Base-by-base conservation (phyloP, 2,888 invertebrate genomes). In the Hypselothyrea guttata region DNA sequence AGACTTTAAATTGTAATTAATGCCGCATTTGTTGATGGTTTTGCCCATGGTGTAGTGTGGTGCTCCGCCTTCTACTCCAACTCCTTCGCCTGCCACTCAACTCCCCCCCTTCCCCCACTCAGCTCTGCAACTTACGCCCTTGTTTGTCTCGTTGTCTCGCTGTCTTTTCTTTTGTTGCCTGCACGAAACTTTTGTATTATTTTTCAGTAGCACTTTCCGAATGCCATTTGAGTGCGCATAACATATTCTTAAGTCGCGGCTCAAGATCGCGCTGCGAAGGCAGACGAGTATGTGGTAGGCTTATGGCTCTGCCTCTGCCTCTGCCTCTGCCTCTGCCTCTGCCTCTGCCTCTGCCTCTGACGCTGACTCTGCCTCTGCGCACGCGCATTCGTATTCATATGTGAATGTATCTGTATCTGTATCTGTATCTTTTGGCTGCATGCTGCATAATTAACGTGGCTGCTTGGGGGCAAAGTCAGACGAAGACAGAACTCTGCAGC, bases 161-260 rank as follows among this genome's bases (percentile, higher is more conserved):
- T 44, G 53, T 44, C 38, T 52, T 37, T 60, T 42, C 75, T 69
- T 84, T 84, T 75, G 75, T 75, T 84, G 70, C 46, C 31, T 44
- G 73, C 75, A 75, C 84, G 75, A 82, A 81, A 65, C 74, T 86
- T 68, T 71, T 83, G 74, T 86, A 53, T 86, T 84, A 75, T 83
- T 86, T 87, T 86, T 68, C 86, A 86, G 86, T 86, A 86, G 86
- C 88, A 86, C 86, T 84, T 83, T 72, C 56, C 76, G 86, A 86
- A 84, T 86, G 87, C 86, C 83, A 77, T 85, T 86, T 86, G 75
- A 82, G 79, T 86, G 72, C 67, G 70, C 72, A 67, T 74, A 85
- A 79, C 84, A 86, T 76, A 86, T 86, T 86, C 79, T 84, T 74
- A 71, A 73, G 73, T 61, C 64, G 45, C 48, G 45, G 37, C 46